phyloP scores from a whole-genome alignment of 1,140 invertebrate species.

The Amyelois transitella region DNA sequence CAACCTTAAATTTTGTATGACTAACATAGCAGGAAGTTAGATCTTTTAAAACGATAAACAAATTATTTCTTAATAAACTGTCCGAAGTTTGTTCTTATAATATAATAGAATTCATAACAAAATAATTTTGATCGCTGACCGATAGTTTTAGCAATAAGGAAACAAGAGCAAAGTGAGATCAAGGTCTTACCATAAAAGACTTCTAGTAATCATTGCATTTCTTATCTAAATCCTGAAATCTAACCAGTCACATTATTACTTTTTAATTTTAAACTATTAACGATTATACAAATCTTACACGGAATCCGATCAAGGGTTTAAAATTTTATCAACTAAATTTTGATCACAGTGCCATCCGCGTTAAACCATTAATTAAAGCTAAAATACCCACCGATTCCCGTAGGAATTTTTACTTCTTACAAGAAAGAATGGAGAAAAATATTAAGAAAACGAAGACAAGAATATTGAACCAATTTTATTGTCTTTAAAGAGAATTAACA shows the following conservation, averaged over 20 bases:
- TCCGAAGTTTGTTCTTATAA: background rate
- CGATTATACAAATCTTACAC: too few relatives aligned
- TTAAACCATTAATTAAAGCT: too few relatives aligned
- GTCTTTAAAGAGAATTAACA: too few relatives aligned
- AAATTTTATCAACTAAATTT: too few relatives aligned
- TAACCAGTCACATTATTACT: background rate
- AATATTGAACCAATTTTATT: too few relatives aligned
- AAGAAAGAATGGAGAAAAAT: too few relatives aligned
- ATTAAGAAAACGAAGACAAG: too few relatives aligned
- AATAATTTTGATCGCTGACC: constrained; percentile 9
- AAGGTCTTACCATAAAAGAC: constrained; percentile 25
- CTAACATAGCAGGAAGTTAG: background rate
- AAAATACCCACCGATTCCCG: too few relatives aligned
- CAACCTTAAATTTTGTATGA: background rate
- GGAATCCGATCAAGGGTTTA: too few relatives aligned
- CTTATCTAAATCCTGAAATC: background rate
- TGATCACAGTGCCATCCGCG: too few relatives aligned
- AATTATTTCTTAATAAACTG: background rate
- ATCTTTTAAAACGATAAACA: background rate
- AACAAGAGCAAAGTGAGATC: constrained; percentile 52
- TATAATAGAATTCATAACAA: background rate
- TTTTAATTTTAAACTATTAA: too few relatives aligned
- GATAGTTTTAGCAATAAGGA: constrained; percentile 41
- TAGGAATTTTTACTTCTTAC: too few relatives aligned
- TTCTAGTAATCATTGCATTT: background rate